Percentiles rank a stretch among this genome's conserved stretches.
These are phyloP conservation scores for Halcyon badia DNA, from an alignment of 2,797 vertebrate genomes.

Conservation along the genomic window DNA sequence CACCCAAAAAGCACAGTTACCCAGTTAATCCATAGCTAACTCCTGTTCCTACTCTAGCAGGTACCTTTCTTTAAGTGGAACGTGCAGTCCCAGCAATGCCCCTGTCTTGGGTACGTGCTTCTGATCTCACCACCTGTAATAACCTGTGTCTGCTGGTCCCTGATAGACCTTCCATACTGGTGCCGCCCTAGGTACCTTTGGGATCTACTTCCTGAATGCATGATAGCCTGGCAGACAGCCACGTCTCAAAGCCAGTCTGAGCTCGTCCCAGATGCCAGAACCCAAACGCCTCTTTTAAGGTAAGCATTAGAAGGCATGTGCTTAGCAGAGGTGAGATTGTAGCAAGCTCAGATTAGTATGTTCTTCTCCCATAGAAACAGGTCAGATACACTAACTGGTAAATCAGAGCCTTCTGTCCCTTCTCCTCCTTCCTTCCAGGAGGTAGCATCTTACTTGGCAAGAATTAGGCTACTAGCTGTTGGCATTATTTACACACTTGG, in stretches of 20 bases:
- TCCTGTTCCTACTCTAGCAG: background rate
- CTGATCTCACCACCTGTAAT: background rate
- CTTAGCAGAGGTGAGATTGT: background rate
- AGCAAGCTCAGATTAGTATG: background rate
- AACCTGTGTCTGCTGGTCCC: background rate
- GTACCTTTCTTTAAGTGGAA: background rate
- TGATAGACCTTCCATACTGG: rapidly evolving
- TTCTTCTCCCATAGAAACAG: background rate
- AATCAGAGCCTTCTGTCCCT: background rate
- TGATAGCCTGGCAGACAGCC: background rate
- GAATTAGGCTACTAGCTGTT: background rate
- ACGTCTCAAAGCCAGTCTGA: background rate
- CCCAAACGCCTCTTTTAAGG: background rate
- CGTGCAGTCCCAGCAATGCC: background rate
- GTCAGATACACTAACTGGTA: background rate
- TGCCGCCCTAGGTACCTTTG: background rate
- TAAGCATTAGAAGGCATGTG: background rate
- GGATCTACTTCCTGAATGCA: rapidly evolving
- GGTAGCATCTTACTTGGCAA: background rate
- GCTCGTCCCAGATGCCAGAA: background rate
- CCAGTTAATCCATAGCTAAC: background rate
- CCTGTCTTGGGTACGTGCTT: background rate
- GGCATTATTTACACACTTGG: background rate
- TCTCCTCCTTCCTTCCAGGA: background rate
- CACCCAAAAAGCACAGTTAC: background rate